phyloP scores from a whole-genome alignment of 2,113 vertebrate genomes.

The Takifugu bimaculatus region DNA sequence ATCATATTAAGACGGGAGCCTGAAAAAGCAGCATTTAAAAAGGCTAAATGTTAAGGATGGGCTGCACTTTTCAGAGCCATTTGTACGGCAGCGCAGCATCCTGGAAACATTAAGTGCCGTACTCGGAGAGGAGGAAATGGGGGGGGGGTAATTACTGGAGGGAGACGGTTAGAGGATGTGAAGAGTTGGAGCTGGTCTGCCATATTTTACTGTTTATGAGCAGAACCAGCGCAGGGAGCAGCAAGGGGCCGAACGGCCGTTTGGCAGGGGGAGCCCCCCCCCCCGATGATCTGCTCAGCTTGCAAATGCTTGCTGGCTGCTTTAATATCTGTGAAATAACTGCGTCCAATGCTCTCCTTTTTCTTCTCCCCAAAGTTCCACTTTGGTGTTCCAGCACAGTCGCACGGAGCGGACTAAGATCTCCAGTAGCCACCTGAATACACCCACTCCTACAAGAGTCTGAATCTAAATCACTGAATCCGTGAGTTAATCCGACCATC shows the following conservation, averaged over 20 bases:
- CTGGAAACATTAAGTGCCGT: conserved; percentile 30
- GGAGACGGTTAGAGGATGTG: conserved; percentile 43
- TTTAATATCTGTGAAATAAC: conserved; percentile 32
- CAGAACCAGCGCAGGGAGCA: conserved; percentile 25
- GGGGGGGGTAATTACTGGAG: conserved; percentile 41
- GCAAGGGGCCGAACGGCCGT: conserved; percentile 17
- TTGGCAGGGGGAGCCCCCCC: conserved; percentile 22
- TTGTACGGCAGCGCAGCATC: conserved; percentile 16
- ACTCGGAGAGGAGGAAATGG: conserved; percentile 26
- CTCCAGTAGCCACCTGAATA: too few relatives aligned
- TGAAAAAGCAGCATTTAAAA: conserved; percentile 12
- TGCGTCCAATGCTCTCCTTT: background rate
- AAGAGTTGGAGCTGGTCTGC: conserved; percentile 35
- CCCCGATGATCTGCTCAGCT: conserved; percentile 7
- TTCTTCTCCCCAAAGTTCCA: too few relatives aligned
- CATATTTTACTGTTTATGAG: conserved; percentile 44
- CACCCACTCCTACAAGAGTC: too few relatives aligned
- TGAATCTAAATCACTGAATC: too few relatives aligned
- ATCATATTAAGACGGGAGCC: conserved; percentile 29
- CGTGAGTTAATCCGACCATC: too few relatives aligned
- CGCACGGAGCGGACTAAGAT: too few relatives aligned
- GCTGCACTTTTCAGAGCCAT: conserved; percentile 24
- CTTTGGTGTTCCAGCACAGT: too few relatives aligned
- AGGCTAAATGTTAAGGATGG: conserved; percentile 27
- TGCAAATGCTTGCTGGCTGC: conserved; percentile 26